A percentile compares a stretch with the other conserved stretches of the same genome.
These are phyloP conservation scores for Brachyopa scutellaris DNA, from an alignment of 2,888 invertebrate species.

Conservation along the genomic window DNA sequence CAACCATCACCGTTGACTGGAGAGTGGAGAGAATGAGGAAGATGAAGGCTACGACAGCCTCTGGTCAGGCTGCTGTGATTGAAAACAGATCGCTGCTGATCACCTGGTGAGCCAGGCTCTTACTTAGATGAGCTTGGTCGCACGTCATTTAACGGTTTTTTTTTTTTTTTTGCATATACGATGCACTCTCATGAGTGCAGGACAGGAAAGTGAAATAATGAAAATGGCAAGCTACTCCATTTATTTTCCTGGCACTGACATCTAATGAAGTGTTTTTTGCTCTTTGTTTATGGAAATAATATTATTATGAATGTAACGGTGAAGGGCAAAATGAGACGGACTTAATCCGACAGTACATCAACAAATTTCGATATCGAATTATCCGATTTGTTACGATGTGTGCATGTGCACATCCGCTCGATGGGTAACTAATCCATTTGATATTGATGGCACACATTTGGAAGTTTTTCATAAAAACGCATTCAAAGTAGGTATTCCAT, in stretches of 20 bases:
- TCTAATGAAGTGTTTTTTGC: constrained; percentile 67
- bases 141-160: constrained; percentile 72
- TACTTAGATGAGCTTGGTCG: constrained; percentile 61
- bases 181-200: constrained; percentile 61
- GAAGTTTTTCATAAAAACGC: constrained; percentile 57
- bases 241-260: constrained; percentile 33
- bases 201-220: constrained; percentile 65
- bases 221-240: constrained; percentile 49
- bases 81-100: constrained; percentile 71
- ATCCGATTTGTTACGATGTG: constrained; percentile 62
- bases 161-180: constrained; percentile 62
- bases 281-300: constrained; percentile 30
- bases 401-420: constrained; percentile 51
- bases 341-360: constrained; percentile 56
- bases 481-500: constrained; percentile 49
- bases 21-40: constrained; percentile 56
- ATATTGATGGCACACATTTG: constrained; percentile 41
- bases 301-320: constrained; percentile 27
- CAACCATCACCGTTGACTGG: constrained; percentile 26
- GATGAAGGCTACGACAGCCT: constrained; percentile 66
- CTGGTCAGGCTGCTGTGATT: constrained; percentile 70
- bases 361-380: constrained; percentile 48
- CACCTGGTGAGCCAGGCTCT: constrained; percentile 64
- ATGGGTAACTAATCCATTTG: constrained; percentile 50
- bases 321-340: no score